Evolutionary conservation across 2,888 invertebrate genomes (phyloP).

Genomic region (Papilio elwesi): DNA sequence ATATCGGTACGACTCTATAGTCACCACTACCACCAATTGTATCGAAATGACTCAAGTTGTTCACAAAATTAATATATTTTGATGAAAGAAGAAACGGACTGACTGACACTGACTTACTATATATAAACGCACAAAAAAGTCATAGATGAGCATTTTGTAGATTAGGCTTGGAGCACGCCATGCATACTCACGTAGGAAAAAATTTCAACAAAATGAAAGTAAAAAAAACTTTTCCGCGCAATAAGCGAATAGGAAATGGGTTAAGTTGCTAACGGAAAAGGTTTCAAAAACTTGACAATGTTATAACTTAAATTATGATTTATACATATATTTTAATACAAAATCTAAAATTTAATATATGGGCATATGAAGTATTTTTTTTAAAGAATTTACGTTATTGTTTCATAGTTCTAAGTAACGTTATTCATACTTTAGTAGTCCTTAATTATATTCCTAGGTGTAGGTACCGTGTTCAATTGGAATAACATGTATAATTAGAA

Average conservation of each 20-base stretch:
- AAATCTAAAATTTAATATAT: neutral
- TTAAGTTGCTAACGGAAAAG: conserved; percentile 31
- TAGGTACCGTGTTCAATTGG: too few species aligned
- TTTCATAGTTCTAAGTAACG: too few species aligned
- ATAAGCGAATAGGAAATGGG: conserved; percentile 33
- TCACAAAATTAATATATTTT: too few species aligned
- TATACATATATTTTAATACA: conserved; percentile 3
- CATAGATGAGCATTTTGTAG: neutral
- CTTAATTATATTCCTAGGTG: too few species aligned
- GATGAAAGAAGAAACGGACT: too few species aligned
- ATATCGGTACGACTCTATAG: neutral
- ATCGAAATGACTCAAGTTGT: too few species aligned
- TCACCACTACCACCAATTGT: too few species aligned
- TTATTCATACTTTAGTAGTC: too few species aligned
- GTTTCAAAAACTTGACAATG: conserved; percentile 21
- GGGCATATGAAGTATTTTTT: neutral
- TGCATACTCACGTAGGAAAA: conserved; percentile 6
- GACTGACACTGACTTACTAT: too few species aligned
- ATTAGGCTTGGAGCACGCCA: conserved; percentile 1
- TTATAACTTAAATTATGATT: conserved; percentile 17
- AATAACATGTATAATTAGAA: too few species aligned
- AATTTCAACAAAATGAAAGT: conserved; percentile 24
- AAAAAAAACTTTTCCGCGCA: conserved; percentile 24
- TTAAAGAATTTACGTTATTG: too few species aligned
- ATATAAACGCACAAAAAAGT: too few species aligned